Conservation (phyloP, 2,797 vertebrate species). For the Alosa sapidissima region DNA sequence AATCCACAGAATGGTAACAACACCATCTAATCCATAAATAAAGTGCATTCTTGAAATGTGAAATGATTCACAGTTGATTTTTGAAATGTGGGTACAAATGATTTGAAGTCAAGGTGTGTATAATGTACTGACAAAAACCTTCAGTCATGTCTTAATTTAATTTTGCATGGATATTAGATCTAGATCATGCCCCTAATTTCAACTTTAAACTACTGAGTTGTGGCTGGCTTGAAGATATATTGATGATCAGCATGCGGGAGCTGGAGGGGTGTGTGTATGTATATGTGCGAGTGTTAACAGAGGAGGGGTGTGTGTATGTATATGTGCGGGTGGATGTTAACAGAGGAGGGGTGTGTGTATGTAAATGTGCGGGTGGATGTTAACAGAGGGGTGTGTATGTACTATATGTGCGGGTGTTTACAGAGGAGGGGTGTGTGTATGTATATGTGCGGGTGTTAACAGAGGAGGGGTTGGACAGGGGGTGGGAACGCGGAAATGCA, state of each 20-base stretch:
- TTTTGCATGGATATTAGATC: background rate
- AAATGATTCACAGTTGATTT: conserved; percentile 31
- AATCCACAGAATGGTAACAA: background rate
- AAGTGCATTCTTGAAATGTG: conserved; percentile 37
- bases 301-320: background rate
- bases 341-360: background rate
- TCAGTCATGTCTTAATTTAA: background rate
- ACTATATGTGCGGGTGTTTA: no score
- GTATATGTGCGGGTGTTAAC: background rate
- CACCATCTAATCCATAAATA: conserved; percentile 4
- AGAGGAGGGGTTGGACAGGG: conserved; percentile 13
- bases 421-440: no score
- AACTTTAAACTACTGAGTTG: background rate
- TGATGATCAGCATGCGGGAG: background rate
- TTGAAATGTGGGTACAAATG: conserved; percentile 28
- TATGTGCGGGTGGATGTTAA: no score
- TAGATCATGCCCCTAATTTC: background rate
- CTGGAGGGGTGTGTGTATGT: background rate
- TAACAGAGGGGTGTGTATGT: background rate
- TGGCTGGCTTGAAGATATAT: background rate
- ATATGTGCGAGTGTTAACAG: background rate
- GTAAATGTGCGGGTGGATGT: background rate
- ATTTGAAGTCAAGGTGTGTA: background rate
- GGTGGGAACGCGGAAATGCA: conserved; percentile 27
- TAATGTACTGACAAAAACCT: background rate